A percentile compares a stretch with the other conserved stretches of the same genome.
Conservation (phyloP, 2,888 invertebrate species). For the Microplitis manilae region DNA sequence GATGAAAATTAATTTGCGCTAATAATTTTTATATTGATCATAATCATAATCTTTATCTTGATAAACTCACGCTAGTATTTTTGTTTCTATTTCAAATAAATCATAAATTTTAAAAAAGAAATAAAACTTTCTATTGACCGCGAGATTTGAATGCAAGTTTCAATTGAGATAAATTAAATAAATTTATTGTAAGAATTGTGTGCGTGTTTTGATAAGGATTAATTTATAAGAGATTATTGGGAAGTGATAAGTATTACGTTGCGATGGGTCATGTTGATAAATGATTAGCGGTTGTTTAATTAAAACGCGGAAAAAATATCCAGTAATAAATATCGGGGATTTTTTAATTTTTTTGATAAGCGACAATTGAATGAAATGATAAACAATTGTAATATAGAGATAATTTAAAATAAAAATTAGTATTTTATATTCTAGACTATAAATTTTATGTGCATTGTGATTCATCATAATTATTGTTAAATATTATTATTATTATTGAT, state of each 20-base stretch:
- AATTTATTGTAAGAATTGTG: neutral
- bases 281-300: conserved; percentile 12
- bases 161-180: too few relatives aligned
- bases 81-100: too few relatives aligned
- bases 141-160: too few relatives aligned
- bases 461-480: neutral
- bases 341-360: neutral
- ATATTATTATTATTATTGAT: conserved; percentile 18
- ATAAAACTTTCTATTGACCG: too few relatives aligned
- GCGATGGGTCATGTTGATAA: conserved; percentile 19
- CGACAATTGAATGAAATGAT: neutral
- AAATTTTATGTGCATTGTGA: neutral
- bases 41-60: too few relatives aligned
- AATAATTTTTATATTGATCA: too few relatives aligned
- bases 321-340: neutral
- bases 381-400: neutral
- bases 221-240: conserved; percentile 14
- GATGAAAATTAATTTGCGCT: neutral
- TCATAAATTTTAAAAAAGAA: too few relatives aligned
- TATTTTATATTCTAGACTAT: too few relatives aligned
- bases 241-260: conserved; percentile 17
- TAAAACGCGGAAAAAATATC: conserved; percentile 4
- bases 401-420: neutral
- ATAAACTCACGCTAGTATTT: too few relatives aligned
- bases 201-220: neutral